Percentiles rank a stretch among this genome's conserved stretches.
These are phyloP conservation scores for Sylvia atricapilla DNA, from an alignment of 2,113 vertebrate genomes.

Conservation along the genomic window DNA sequence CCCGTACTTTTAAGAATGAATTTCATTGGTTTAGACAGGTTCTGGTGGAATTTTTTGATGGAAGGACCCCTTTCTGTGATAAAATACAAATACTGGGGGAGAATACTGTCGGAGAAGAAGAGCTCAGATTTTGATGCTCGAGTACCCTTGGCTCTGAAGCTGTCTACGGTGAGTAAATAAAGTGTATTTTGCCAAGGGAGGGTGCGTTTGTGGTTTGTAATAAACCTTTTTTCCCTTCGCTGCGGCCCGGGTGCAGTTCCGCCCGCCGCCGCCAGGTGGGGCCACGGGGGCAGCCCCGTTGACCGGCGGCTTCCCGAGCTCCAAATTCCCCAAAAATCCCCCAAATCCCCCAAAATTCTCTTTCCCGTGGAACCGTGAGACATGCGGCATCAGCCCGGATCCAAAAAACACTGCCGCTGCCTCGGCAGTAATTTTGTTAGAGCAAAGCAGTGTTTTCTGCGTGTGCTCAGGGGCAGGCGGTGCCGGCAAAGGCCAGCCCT, in stretches of 20 bases:
- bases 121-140: not conserved
- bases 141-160: not conserved
- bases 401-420: not conserved
- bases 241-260: not conserved
- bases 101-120: not conserved
- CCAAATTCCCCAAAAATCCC: not conserved
- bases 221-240: not conserved
- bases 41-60: not conserved
- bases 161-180: not conserved
- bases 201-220: not conserved
- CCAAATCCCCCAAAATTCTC: not conserved
- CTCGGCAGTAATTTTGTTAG: fast-evolving
- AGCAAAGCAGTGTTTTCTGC: not conserved
- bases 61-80: not conserved
- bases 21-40: not conserved
- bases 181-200: not conserved
- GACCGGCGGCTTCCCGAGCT: fast-evolving
- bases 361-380: not conserved
- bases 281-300: not conserved
- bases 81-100: not conserved
- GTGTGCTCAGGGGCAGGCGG: not conserved
- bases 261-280: not conserved
- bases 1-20: not conserved
- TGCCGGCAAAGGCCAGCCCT: not conserved
- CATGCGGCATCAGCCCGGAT: fast-evolving